These are phyloP conservation scores for Perca flavescens DNA, from an alignment of 2,113 vertebrate species.

Conservation along the genomic window DNA sequence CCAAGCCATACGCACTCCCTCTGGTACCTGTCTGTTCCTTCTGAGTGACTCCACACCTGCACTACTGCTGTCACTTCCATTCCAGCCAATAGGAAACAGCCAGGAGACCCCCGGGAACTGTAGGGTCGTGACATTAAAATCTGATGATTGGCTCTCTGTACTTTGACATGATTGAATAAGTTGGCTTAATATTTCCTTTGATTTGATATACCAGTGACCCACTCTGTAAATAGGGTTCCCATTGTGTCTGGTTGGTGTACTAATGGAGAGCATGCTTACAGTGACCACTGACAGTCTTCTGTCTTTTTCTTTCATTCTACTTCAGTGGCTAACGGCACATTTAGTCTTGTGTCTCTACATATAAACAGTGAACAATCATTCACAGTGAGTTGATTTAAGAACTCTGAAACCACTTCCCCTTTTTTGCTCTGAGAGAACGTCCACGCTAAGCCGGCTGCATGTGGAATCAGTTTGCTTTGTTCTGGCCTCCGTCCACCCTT, in stretches of 20 bases:
- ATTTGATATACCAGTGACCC: no score
- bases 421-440: not conserved
- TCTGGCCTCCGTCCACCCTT: not conserved
- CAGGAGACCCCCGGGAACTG: slow-evolving; percentile 31
- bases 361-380: not conserved
- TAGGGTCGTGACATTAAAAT: slow-evolving; percentile 7
- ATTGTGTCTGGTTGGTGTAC: slow-evolving; percentile 61
- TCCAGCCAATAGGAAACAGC: slow-evolving; percentile 41
- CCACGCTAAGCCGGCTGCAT: slow-evolving; percentile 2
- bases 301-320: slow-evolving; percentile 15
- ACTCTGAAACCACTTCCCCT: not conserved
- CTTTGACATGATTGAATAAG: slow-evolving; percentile 30
- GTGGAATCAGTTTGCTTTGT: not conserved
- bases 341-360: slow-evolving; percentile 31
- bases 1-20: slow-evolving; percentile 71
- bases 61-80: slow-evolving; percentile 56
- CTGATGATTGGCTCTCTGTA: slow-evolving; percentile 39
- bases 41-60: slow-evolving; percentile 38
- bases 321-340: slow-evolving; percentile 16
- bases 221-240: slow-evolving; percentile 56
- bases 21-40: slow-evolving; percentile 35
- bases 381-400: not conserved
- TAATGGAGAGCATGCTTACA: slow-evolving; percentile 69
- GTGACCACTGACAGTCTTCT: slow-evolving; percentile 46
- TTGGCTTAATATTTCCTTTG: slow-evolving; percentile 34